Base-by-base conservation (phyloP, 2,888 invertebrate species). In the Hirtodrosophila trivittata region DNA sequence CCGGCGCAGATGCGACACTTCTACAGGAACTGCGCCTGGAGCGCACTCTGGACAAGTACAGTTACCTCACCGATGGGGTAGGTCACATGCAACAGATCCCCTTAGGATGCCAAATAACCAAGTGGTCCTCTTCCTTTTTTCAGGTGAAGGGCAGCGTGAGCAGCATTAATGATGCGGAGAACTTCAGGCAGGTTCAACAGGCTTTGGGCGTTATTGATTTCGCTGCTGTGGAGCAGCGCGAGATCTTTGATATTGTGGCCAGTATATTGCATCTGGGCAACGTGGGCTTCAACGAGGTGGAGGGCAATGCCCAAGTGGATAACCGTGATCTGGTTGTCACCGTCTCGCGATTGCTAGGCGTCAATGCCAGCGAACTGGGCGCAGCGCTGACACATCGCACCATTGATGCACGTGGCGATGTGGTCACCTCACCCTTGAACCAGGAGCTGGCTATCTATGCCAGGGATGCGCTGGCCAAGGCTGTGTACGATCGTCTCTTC, bases 401-500 rank as follows among this genome's bases (percentile, higher is more conserved):
- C 1, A 97, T 97, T 77, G 95, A 96, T 83, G 97, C 97, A 0
- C 94, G 94, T 16, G 94, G 95, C 0, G 97, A 97, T 89, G 94
- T 95, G 5, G 95, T 97, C 41, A 94, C 92, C 45, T 95, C 95
- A 0, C 97, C 97, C 0, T 90, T 97, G 47, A 95, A 94, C 85
- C 92, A 94, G 18, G 97, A 96, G 75, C 94, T 95, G 87, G 95
- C 97, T 0, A 93, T 95, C 58, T 97, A 96, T 91, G 97, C 97
- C 0, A 92, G 97, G 46, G 97, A 98, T 90, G 97, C 97, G 0
- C 91, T 97, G 4, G 95, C 97, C 25, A 98, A 98, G 89, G 97
- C 97, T 8, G 93, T 97, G 12, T 98, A 98, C 86, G 97, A 97
- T 87, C 93, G 97, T 47, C 92, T 97, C 70, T 98, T 98, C 91